Evolutionary conservation across 2,797 vertebrate genomes (phyloP).

Genomic region (Lagorchestes hirsutus): DNA sequence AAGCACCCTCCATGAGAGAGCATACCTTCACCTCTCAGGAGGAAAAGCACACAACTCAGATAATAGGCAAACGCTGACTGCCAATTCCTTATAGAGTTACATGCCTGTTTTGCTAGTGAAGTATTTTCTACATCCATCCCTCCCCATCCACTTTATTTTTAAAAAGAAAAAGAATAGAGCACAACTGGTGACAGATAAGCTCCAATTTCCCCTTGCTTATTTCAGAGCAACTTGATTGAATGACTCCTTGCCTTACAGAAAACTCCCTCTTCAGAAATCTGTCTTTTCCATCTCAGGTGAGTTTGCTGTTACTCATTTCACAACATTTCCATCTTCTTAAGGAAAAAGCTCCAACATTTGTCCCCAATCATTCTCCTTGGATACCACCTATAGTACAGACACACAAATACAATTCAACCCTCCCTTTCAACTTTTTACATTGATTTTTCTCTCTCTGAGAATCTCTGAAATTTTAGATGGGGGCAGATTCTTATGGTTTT

Average conservation of each 20-base stretch:
- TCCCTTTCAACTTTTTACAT: slow-evolving; percentile 20
- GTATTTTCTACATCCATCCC: background rate
- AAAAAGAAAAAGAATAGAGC: background rate
- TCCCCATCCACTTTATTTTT: background rate
- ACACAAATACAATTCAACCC: background rate
- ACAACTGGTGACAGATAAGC: background rate
- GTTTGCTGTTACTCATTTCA: slow-evolving; percentile 26
- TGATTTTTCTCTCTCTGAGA: background rate
- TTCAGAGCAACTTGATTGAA: background rate
- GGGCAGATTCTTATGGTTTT: slow-evolving; percentile 10
- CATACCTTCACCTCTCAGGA: background rate
- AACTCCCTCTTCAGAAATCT: slow-evolving; percentile 17
- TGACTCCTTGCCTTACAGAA: background rate
- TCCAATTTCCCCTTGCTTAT: background rate
- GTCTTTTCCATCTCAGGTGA: background rate
- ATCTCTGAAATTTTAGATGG: slow-evolving; percentile 28
- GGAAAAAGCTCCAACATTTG: slow-evolving; percentile 12
- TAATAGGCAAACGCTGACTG: background rate
- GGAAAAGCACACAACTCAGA: background rate
- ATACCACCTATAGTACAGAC: background rate
- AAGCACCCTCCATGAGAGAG: background rate
- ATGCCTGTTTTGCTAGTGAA: background rate
- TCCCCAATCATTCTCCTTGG: background rate
- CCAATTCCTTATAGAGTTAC: background rate
- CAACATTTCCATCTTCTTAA: background rate